Base-by-base conservation (phyloP, 2,113 vertebrate genomes). In the Charadrius vociferus region DNA sequence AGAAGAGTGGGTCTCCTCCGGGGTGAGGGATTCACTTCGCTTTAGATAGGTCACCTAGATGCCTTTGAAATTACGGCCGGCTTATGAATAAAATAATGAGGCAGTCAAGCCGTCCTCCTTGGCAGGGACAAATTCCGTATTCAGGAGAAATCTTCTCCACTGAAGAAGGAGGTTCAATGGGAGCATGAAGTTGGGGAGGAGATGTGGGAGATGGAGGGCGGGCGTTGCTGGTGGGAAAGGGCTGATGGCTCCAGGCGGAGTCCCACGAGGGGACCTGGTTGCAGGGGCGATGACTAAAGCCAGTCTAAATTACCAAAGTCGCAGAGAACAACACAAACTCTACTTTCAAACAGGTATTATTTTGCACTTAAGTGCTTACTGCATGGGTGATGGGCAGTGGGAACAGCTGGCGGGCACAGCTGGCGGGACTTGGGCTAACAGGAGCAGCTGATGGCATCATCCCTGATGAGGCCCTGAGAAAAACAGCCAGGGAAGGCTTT, bases 41-140 rank as follows among this genome's bases (percentile, higher is more conserved):
- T 94, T 78, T 83, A 78, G 95, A 98, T 97, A 95, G 97, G 97
- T 97, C 96, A 96, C 68, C 67, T 27, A 91, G 97, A 98, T 98
- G 97, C 7, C 98, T 98, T 98, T 98, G 97, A 96, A 92, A 94
- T 52, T 53, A 61, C 0, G 14, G 37, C 90, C 3, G 26, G 70
- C 90, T 97, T 95, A 63, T 94, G 80, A 96, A 96, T 94, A 95
- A 93, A 97, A 95, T 97, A 90, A 95, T 86, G 59, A 95, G 88
- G 90, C 88, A 81, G 74, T 39, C 49, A 63, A 56, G 5, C 43
- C 27, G 1, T 93, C 78, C 94, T 95, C 89, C 66, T 67, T 34
- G 82, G 52, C 67, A 29, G 82, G 86, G 74, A 93, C 63, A 92
- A 96, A 95, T 83, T 49, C 85, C 3, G 1, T 19, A 55, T 41